A percentile compares a stretch with the other conserved stretches of the same genome.
These are phyloP conservation scores for Botia kubotai DNA, from an alignment of 2,797 vertebrate genomes.

Conservation along the genomic window DNA sequence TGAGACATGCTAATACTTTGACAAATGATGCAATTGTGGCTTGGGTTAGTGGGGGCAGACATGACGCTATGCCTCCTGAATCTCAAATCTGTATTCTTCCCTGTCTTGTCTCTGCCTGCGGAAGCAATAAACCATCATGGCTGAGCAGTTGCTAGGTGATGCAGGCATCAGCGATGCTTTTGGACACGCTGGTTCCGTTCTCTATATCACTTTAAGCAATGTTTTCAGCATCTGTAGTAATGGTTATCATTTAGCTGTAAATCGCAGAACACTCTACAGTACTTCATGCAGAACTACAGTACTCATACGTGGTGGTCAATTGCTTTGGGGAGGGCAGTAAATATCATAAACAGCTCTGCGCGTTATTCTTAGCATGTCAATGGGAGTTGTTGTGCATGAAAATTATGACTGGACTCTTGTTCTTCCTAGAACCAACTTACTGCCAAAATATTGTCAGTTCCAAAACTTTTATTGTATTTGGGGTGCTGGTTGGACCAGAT, in stretches of 20 bases:
- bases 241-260: neutral
- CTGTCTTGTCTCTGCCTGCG: conserved; percentile 4
- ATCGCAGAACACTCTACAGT: neutral
- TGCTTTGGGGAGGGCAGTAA: neutral
- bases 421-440: neutral
- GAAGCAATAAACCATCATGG: conserved; percentile 7
- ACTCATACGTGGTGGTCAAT: neutral
- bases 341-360: neutral
- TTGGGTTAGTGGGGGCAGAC: conserved; percentile 2
- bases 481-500: neutral
- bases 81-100: neutral
- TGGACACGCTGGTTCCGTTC: conserved; percentile 2
- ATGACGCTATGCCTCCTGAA: conserved; percentile 4
- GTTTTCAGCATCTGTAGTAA: neutral
- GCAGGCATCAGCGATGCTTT: neutral
- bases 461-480: neutral
- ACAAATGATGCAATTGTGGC: conserved; percentile 17
- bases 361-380: neutral
- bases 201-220: neutral
- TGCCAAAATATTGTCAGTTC: neutral
- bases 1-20: conserved; percentile 8
- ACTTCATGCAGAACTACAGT: neutral
- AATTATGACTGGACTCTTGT: neutral
- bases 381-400: neutral
- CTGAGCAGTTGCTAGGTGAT: conserved; percentile 13